Evolutionary conservation across 2,113 vertebrate species (phyloP), one percentile per base, ranked within the genome.

Genomic region (Vulpes ferrilata): DNA sequence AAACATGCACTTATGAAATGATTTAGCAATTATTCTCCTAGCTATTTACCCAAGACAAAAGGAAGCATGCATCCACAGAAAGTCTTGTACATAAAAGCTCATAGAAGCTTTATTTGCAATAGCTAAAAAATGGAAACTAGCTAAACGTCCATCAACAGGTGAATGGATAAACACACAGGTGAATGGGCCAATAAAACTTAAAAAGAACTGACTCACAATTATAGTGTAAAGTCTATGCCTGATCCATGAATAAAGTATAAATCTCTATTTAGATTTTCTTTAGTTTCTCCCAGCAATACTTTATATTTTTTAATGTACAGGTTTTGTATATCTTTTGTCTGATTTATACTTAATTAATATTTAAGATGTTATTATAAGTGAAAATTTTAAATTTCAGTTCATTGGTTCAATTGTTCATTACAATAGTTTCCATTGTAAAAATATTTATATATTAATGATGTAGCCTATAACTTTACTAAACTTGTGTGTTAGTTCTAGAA

Each of bases 211-310:
- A 23, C 35, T 73, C 35, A 51, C 43, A 17, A 51, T 51, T 51
- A 51, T 4, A 78, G 74, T 51, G 74, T 55, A 51, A 17, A 32
- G 76, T 79, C 62, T 43, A 30, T 5, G 74, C 55, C n/a, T 35
- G 62, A 87, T 11, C n/a, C 6, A 74, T 25, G 57, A 92, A 60
- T 67, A 81, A 85, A 5, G 25, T 65, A 43, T 85, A 55, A 79
- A 74, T 65, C 57, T 74, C 48, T 73, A 74, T 88, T 60, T 59
- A 88, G 53, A 94, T 88, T 92, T 92, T 91, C 53, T 71, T 92
- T 88, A 53, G 19, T 64, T 79, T 94, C 38, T 91, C 25, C 89
- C 60, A 59, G 30, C 38, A 65, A 15, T 94, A 32, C 35, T 30
- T 78, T 83, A 59, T n/a, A 27, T 16, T 88, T 88, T 82, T 94